These are phyloP conservation scores for Athrips mouffetella DNA, from an alignment of 2,888 invertebrate species.

Conservation along the genomic window DNA sequence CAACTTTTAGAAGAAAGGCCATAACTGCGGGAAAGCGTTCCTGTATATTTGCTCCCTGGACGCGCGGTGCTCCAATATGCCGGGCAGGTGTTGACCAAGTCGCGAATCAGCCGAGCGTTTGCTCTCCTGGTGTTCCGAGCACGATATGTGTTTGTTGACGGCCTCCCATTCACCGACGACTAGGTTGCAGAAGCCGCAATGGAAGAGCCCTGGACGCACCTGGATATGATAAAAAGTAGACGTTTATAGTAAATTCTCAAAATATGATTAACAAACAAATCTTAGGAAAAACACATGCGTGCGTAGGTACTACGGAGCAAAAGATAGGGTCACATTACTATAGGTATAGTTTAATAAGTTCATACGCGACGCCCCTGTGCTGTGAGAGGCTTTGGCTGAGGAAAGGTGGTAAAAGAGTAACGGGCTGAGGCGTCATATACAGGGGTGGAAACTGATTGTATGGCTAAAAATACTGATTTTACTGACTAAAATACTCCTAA, in stretches of 20 bases:
- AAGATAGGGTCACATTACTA: too few species aligned
- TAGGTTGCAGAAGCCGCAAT: constrained; percentile 47
- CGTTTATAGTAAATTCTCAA: background rate
- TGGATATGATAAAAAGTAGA: constrained; percentile 20
- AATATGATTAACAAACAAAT: too few species aligned
- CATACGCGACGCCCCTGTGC: too few species aligned
- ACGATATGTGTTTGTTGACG: constrained; percentile 33
- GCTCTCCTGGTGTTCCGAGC: constrained; percentile 24
- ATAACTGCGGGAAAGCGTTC: background rate
- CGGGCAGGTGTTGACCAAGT: constrained; percentile 17
- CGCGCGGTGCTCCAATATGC: background rate
- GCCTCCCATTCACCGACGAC: constrained; percentile 26
- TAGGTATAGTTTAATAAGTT: too few species aligned
- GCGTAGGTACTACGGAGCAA: too few species aligned
- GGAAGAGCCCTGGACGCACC: constrained; percentile 37
- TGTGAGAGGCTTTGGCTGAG: too few species aligned
- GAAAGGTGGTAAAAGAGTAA: too few species aligned
- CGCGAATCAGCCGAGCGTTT: constrained; percentile 3
- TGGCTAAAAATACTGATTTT: too few species aligned
- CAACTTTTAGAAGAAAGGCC: background rate
- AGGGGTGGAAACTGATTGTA: too few species aligned
- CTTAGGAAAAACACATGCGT: too few species aligned
- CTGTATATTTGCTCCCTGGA: background rate
- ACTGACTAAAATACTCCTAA: too few species aligned
- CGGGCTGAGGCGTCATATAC: too few species aligned